These are phyloP conservation scores for Danio choprae DNA, from an alignment of 2,797 vertebrate genomes.

Conservation along the genomic window DNA sequence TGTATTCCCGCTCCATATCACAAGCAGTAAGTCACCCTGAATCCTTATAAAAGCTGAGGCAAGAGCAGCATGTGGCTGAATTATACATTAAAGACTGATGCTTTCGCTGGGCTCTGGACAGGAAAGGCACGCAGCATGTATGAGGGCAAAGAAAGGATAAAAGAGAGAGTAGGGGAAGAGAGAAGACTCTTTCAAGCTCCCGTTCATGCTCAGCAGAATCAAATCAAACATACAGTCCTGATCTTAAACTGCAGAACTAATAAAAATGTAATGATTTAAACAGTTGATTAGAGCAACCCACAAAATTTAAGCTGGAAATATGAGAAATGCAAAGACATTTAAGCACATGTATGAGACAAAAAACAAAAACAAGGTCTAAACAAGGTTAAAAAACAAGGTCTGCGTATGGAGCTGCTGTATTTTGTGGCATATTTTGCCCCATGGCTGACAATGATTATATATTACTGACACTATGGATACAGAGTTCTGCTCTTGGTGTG, in stretches of 20 bases:
- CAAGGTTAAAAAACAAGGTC: conserved; percentile 1
- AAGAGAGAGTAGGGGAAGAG: conserved; percentile 33
- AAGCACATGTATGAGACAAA: background rate
- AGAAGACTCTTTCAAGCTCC: conserved; percentile 27
- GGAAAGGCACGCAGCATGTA: conserved; percentile 51
- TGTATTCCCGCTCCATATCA: conserved; percentile 18
- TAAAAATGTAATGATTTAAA: conserved; percentile 16
- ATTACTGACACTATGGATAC: too few relatives aligned
- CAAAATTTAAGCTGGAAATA: background rate
- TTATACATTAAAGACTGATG: conserved; percentile 76
- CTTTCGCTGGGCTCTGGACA: conserved; percentile 62
- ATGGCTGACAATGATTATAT: background rate
- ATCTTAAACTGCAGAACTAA: conserved; percentile 5
- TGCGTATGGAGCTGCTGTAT: background rate
- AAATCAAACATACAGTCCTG: conserved; percentile 33
- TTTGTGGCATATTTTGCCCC: background rate
- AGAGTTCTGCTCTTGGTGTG: too few relatives aligned
- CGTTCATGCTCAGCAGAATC: conserved; percentile 23
- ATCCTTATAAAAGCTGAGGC: conserved; percentile 67
- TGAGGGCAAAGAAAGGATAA: conserved; percentile 29
- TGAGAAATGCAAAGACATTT: background rate
- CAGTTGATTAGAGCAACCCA: conserved; percentile 18
- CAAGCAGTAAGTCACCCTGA: conserved; percentile 25
- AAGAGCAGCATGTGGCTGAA: conserved; percentile 70
- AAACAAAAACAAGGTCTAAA: too few relatives aligned